phyloP scores from a whole-genome alignment of 1,140 invertebrate species.

The Propsilocerus akamusi region DNA sequence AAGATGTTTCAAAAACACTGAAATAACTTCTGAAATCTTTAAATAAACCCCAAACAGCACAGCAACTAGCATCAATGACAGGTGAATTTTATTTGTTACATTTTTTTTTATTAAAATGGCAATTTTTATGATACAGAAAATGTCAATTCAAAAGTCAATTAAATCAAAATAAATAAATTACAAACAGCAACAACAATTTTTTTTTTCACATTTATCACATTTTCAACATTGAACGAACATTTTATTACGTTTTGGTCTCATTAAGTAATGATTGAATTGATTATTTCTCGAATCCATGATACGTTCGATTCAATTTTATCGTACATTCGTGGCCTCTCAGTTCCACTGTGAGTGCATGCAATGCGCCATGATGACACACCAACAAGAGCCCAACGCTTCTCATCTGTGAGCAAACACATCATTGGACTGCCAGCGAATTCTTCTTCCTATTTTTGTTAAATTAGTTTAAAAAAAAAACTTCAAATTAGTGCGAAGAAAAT shows the following conservation, averaged over 20 bases:
- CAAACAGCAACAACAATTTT: background rate
- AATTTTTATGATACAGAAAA: no score
- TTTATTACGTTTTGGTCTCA: background rate
- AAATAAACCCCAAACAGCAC: no score
- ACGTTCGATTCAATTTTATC: conserved; percentile 61
- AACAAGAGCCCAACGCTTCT: conserved; percentile 45
- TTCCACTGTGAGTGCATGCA: conserved; percentile 46
- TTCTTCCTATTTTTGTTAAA: conserved; percentile 42
- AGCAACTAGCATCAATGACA: no score
- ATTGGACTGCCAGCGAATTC: conserved; percentile 71
- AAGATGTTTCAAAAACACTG: no score
- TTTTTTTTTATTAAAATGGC: no score
- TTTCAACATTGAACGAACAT: background rate
- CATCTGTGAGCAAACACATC: conserved; percentile 45
- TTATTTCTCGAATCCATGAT: conserved; percentile 59
- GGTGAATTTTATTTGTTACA: no score
- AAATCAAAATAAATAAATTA: no score
- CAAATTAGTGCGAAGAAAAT: background rate
- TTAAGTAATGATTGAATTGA: conserved; percentile 19
- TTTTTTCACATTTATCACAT: background rate
- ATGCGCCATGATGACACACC: conserved; percentile 68
- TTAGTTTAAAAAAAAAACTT: conserved; percentile 4
- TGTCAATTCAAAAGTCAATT: no score
- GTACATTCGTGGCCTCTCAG: conserved; percentile 57
- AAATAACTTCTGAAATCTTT: no score